phyloP scores from a whole-genome alignment of 2,797 vertebrate species.

The Nasua narica region DNA sequence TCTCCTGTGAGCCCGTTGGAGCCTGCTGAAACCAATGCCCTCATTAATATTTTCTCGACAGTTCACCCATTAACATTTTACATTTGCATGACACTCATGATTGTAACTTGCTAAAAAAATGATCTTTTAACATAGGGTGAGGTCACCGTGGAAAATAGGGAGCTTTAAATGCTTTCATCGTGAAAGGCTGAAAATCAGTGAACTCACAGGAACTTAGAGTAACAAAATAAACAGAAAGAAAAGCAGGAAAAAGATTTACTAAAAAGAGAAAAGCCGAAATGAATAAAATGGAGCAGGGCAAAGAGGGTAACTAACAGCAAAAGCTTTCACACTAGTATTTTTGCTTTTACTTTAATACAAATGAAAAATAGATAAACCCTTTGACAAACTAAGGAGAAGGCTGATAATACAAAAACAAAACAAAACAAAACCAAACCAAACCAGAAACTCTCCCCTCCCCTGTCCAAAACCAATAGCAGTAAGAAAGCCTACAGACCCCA shows the following conservation, averaged over 20 bases:
- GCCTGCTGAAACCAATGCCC: neutral
- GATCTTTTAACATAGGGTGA: neutral
- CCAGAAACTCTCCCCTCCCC: neutral
- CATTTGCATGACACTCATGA: neutral
- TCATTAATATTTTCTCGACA: neutral
- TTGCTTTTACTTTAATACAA: neutral
- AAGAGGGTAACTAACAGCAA: neutral
- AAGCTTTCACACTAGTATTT: neutral
- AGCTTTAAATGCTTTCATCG: neutral
- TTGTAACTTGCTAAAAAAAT: neutral
- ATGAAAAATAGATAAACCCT: neutral
- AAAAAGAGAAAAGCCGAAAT: neutral
- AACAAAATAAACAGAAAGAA: neutral
- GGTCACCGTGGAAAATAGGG: neutral
- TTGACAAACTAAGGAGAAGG: neutral
- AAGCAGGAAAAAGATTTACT: neutral
- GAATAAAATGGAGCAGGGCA: neutral
- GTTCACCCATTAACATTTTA: neutral
- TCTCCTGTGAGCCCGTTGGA: neutral
- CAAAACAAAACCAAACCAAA: no score
- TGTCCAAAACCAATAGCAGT: rapidly evolving
- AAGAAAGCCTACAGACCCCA: neutral
- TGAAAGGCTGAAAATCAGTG: neutral
- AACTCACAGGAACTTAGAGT: neutral
- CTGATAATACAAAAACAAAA: neutral